Percentiles rank a stretch among this genome's conserved stretches.
Conservation (phyloP, 1,140 invertebrate species). For the Trichoplusia ni region DNA sequence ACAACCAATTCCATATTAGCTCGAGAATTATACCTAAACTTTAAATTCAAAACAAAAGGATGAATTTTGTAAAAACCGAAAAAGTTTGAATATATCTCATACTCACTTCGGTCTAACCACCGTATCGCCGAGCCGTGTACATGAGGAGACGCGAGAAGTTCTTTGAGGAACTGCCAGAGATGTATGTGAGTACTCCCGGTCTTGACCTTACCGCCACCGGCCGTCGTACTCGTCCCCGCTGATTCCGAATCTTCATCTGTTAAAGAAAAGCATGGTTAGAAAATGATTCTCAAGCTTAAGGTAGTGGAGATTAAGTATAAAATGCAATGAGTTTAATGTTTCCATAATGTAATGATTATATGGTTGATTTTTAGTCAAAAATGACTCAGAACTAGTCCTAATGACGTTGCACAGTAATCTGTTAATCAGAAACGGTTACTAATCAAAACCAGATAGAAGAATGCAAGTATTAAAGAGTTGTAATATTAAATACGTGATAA, state of each 20-base stretch:
- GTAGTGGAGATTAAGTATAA: background rate
- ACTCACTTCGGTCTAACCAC: constrained; percentile 93
- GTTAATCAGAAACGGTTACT: too few relatives aligned
- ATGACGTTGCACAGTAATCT: too few relatives aligned
- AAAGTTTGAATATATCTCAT: background rate
- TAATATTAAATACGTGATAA: too few relatives aligned
- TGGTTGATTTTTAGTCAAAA: background rate
- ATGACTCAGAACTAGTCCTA: too few relatives aligned
- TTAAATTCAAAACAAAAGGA: too few relatives aligned
- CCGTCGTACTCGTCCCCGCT: constrained; percentile 52
- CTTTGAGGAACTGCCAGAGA: constrained; percentile 99
- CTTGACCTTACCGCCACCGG: constrained; percentile 64
- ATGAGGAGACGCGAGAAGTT: constrained; percentile 93
- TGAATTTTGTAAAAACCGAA: too few relatives aligned
- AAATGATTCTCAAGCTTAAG: background rate
- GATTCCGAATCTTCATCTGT: constrained; percentile 82
- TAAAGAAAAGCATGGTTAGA: constrained; percentile 42
- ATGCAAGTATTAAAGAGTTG: too few relatives aligned
- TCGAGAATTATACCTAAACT: too few relatives aligned
- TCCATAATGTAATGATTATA: background rate
- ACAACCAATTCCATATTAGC: too few relatives aligned
- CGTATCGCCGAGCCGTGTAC: constrained; percentile 96
- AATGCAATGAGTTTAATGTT: background rate
- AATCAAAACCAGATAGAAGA: too few relatives aligned
- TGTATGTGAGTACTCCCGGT: constrained; percentile 93